A percentile compares a stretch with the other conserved stretches of the same genome.
Conservation (phyloP, 1,140 invertebrate genomes). For the Manduca sexta region DNA sequence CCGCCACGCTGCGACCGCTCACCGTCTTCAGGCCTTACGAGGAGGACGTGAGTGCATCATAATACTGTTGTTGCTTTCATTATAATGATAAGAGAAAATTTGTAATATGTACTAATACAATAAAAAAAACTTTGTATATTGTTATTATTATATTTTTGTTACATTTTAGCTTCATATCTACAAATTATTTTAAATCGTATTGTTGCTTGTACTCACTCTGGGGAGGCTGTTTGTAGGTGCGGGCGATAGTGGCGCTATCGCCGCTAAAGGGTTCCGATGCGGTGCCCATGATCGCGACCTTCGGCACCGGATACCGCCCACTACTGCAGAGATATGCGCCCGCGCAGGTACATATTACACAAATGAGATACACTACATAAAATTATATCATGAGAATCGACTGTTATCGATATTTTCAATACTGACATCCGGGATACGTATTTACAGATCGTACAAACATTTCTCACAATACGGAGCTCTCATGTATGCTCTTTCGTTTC, state of each 20-base stretch:
- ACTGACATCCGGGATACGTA: not conserved
- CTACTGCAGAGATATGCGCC: constrained; percentile 83
- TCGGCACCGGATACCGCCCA: constrained; percentile 89
- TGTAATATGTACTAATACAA: no score
- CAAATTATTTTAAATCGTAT: not conserved
- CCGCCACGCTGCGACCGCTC: constrained; percentile 84
- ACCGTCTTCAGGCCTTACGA: constrained; percentile 93
- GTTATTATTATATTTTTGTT: no score
- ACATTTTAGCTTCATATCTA: not conserved
- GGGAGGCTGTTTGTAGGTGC: constrained; percentile 26
- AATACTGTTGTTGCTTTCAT: not conserved
- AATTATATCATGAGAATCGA: not conserved
- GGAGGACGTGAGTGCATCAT: constrained; percentile 78
- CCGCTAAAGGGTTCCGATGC: constrained; percentile 61
- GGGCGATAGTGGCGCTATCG: constrained; percentile 59
- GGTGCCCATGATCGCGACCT: constrained; percentile 79
- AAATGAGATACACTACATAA: not conserved
- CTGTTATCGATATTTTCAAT: not conserved
- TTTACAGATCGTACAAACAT: not conserved
- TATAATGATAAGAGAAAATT: not conserved
- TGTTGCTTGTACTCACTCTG: not conserved
- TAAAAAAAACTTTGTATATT: no score
- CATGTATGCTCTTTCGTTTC: not conserved
- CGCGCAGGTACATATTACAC: constrained; percentile 47
- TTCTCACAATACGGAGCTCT: not conserved